These are phyloP conservation scores for Pygoscelis antarcticus DNA, from an alignment of 2,113 vertebrate genomes.

Conservation along the genomic window DNA sequence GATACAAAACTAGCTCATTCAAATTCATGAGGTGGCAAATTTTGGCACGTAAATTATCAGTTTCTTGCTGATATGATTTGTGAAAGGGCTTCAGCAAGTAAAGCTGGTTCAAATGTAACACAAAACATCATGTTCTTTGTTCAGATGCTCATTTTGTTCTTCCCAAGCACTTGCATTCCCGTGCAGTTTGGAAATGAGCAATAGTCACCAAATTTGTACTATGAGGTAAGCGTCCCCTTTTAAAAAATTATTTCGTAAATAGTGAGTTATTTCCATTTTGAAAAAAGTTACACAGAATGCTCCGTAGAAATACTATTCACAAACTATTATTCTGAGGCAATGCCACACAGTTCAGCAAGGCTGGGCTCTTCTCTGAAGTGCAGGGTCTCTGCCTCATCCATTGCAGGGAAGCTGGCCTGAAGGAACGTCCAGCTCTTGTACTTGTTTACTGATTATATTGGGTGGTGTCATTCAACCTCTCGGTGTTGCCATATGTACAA, in stretches of 20 bases:
- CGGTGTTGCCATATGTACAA: neutral
- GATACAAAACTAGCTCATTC: neutral
- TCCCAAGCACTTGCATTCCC: neutral
- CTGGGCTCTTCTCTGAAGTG: neutral
- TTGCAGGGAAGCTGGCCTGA: neutral
- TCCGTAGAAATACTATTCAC: neutral
- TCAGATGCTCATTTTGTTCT: constrained; percentile 17
- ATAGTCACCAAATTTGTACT: neutral
- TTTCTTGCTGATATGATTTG: neutral
- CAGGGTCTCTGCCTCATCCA: neutral
- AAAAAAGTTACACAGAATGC: neutral
- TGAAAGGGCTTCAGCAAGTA: neutral
- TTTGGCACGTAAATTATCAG: neutral
- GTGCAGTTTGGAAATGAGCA: neutral
- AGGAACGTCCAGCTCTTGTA: neutral
- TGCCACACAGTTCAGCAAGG: neutral
- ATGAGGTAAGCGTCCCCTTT: neutral
- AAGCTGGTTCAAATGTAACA: neutral
- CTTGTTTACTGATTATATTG: neutral
- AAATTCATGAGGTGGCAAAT: neutral
- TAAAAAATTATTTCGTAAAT: neutral
- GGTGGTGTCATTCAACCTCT: neutral
- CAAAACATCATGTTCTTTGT: constrained; percentile 23
- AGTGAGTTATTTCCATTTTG: neutral
- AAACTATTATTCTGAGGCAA: neutral